phyloP scores from a whole-genome alignment of 2,888 invertebrate species.

The Eudasyphora cyanicolor region DNA sequence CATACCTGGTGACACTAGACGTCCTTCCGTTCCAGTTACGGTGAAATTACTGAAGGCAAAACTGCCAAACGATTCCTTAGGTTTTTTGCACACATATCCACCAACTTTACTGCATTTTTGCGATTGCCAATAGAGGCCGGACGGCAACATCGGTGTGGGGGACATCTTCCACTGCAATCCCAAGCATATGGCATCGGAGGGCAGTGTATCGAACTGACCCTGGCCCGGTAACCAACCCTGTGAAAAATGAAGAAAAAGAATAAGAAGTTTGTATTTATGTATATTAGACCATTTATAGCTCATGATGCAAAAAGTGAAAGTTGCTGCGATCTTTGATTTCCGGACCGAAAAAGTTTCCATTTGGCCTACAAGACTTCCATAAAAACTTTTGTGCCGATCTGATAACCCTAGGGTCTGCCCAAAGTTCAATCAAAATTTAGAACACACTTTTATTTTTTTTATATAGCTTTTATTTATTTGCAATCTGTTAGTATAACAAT shows the following conservation, averaged over 20 bases:
- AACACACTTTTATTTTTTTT: too few relatives aligned
- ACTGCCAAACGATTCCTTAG: constrained; percentile 72
- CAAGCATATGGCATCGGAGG: constrained; percentile 79
- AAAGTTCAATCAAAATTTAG: too few relatives aligned
- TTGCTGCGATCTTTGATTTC: too few relatives aligned
- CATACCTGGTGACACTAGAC: constrained; percentile 84
- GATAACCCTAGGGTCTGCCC: too few relatives aligned
- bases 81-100: constrained; percentile 85
- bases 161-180: constrained; percentile 86
- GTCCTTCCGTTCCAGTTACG: constrained; percentile 84
- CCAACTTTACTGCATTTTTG: constrained; percentile 84
- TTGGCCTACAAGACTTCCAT: too few relatives aligned
- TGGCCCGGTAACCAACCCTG: constrained; percentile 84
- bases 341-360: too few relatives aligned
- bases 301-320: too few relatives aligned
- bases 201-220: constrained; percentile 77
- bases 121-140: constrained; percentile 87
- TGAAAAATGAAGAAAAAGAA: constrained; percentile 10
- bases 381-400: too few relatives aligned
- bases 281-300: too few relatives aligned
- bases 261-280: background rate
- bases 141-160: constrained; percentile 84
- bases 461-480: too few relatives aligned
- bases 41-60: constrained; percentile 82
- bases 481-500: too few relatives aligned